Base-by-base conservation (phyloP, 2,113 vertebrate species). In the Pluvianellus socialis region DNA sequence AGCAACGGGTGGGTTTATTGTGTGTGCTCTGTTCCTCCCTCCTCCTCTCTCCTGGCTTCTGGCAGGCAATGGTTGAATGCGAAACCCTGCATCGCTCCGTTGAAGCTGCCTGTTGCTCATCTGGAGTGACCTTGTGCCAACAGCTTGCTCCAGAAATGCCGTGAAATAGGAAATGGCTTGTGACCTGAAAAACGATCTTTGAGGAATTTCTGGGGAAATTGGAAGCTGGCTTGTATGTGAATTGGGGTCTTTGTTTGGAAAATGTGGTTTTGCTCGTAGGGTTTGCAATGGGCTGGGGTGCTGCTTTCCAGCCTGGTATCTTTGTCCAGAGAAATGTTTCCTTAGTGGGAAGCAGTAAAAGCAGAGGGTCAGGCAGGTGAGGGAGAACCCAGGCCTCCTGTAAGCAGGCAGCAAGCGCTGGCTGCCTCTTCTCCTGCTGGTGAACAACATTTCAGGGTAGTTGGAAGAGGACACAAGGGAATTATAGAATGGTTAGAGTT, bases 41-140 rank as follows among this genome's bases (percentile, higher is more conserved):
- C 2, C 66, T 71, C 24, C 20, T 55, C 62, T 14, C 45, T 79
- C 12, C 40, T 55, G n/a, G n/a, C 42, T 71, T 40, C 22, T 10
- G 14, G 4, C 33, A 38, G 75, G 22, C 22, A 28, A 7, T 7
- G 27, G n/a, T 20, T 42, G 61, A 49, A 50, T 3, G 7, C 26
- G 38, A 66, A 62, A 10, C 4, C 0, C 12, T 33, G 30, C 4
- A 4, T 58, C 21, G 30, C 22, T 62, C 65, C 0, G 0, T 38
- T 38, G 26, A 82, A 32, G 42, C 77, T 82, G 73, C 44, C 32
- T 53, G 38, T 10, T 10, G 44, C 44, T 84, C 55, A 47, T 65
- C 89, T 63, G 66, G 83, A 40, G 35, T 22, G 59, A 32, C 47
- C 20, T 32, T 27, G 35, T 32, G 42, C 63, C 42, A 62, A 23